Percentiles rank a stretch among this genome's conserved stretches.
These are phyloP conservation scores for Chelon auratus DNA, from an alignment of 2,797 vertebrate species.

Conservation along the genomic window DNA sequence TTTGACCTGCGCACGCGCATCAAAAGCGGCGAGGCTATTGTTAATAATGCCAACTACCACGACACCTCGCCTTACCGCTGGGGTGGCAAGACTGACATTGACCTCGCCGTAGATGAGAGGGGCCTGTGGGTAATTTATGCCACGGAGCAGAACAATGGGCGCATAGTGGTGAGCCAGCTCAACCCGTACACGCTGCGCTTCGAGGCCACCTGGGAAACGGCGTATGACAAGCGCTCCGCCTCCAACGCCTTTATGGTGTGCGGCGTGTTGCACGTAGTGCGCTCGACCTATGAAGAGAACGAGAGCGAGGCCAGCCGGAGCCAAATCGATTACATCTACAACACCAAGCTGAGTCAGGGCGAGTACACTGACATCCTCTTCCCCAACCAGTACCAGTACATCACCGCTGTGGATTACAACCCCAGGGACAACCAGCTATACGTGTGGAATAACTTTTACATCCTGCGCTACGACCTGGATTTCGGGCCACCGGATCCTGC, in stretches of 20 bases:
- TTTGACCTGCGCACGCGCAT: constrained; percentile 98
- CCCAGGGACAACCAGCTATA: constrained; percentile 98
- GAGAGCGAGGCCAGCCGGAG: constrained; percentile 95
- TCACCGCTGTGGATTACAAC: constrained; percentile 99
- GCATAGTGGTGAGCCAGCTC: constrained; percentile 98
- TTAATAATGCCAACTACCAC: constrained; percentile 98
- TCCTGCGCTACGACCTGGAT: constrained; percentile 95
- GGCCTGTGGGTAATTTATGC: constrained; percentile 99
- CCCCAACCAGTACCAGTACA: constrained; percentile 98
- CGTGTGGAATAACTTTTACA: constrained; percentile 99
- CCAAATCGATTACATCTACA: constrained; percentile 95
- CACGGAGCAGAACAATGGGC: constrained; percentile 98
- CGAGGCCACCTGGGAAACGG: constrained; percentile 96
- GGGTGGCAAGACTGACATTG: constrained; percentile 99
- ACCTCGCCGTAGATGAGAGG: constrained; percentile 96
- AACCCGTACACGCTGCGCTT: constrained; percentile 98
- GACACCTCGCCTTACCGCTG: constrained; percentile 98
- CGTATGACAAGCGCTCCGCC: constrained; percentile 97
- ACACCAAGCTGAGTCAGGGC: constrained; percentile 92
- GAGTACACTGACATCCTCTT: constrained; percentile 93
- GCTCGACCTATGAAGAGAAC: constrained; percentile 97
- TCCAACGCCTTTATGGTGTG: constrained; percentile 99
- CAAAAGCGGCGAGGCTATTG: constrained; percentile 98
- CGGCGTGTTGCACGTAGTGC: constrained; percentile 95
- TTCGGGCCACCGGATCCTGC: constrained; percentile 95